Evolutionary conservation across 2,797 vertebrate genomes (phyloP).

Genomic region (Vireo griseus): DNA sequence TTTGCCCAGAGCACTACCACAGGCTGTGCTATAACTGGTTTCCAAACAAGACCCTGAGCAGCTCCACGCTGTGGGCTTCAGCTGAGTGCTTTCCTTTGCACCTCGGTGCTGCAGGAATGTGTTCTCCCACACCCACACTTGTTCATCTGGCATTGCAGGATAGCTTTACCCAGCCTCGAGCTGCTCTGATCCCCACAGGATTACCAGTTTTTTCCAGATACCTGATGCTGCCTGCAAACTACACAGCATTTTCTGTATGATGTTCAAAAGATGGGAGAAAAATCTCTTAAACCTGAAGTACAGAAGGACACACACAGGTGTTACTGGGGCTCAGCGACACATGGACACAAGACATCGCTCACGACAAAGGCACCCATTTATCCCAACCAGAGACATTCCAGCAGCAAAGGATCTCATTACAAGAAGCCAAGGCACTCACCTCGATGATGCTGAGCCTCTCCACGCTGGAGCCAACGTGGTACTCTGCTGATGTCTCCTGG

Average conservation of each 20-base stretch:
- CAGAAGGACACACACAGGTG: neutral
- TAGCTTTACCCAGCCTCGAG: neutral
- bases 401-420: neutral
- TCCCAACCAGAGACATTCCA: neutral
- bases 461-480: conserved; percentile 79
- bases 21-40: neutral
- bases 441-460: conserved; percentile 85
- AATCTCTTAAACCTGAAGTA: neutral
- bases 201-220: neutral
- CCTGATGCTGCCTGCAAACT: neutral
- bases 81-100: neutral
- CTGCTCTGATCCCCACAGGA: neutral
- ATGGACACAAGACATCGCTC: neutral
- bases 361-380: neutral
- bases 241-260: neutral
- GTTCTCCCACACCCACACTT: neutral
- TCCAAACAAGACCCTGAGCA: neutral
- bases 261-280: neutral
- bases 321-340: neutral
- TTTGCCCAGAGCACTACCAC: neutral
- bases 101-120: accelerated
- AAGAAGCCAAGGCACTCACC: conserved; percentile 67
- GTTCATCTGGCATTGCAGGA: neutral
- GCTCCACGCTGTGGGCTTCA: neutral
- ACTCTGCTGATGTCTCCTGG: conserved; percentile 80